Evolutionary conservation across 2,888 invertebrate species (phyloP), one percentile per base, ranked within the genome.

Genomic region (Limnephilus marmoratus): DNA sequence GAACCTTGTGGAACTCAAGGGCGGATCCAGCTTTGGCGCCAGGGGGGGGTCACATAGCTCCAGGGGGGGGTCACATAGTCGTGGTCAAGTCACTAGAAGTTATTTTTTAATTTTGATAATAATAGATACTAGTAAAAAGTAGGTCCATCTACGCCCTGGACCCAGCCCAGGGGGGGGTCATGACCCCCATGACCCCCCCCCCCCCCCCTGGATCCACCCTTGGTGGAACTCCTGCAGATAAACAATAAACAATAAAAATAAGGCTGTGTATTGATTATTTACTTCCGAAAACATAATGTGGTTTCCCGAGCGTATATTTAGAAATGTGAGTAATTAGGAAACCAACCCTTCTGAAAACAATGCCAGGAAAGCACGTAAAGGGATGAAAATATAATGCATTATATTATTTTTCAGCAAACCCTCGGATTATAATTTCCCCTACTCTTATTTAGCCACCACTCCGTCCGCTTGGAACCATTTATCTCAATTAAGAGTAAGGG

Each of bases 401-500:
- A 7, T 68, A 68, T 68, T 68, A 24, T 68, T 68, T 68, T 68
- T 53, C 24, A 68, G 68, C 68, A 68, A 68, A 68, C 68, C 68
- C 24, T 68, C 24, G 68, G 68, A 68, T 68, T 68, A 24, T 68
- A 68, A 68, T 68, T 68, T n/a, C 68, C n/a, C 9, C 24, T 68
- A 68, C 68, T n/a, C 68, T 68, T 68, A n/a, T n/a, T 68, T 24
- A 83, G 24, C 83, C 37, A 34, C 83, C 15, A 37, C 83, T n/a
- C 12, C 24, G 24, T 34, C 24, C 24, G 24, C 12, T 34, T n/a
- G 24, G 83, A 83, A 83, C 83, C 34, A 83, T 83, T 83, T 83
- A 37, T 83, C 83, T 37, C 83, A 83, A 83, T 83, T 83, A 83
- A 83, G 83, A 34, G 34, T 34, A 83, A 83, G 83, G 83, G 83